Evolutionary conservation across 2,113 vertebrate species (phyloP).

Genomic region (Pan troglodytes): DNA sequence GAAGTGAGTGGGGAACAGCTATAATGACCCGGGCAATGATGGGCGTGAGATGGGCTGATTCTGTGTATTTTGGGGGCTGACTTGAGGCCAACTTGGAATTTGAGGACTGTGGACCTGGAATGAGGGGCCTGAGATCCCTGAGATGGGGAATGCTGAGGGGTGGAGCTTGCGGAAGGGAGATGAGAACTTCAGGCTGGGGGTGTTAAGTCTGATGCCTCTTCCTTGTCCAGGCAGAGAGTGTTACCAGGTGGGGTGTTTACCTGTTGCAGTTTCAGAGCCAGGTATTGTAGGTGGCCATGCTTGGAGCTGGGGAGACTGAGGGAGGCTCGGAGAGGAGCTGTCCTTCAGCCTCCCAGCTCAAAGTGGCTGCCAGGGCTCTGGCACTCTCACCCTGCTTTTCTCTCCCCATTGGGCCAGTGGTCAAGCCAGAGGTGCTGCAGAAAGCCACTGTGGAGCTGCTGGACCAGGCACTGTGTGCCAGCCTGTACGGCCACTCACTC

Average conservation of each 20-base stretch:
- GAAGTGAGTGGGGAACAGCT: not conserved
- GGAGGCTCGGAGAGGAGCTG: accelerated
- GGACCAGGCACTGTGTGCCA: constrained; percentile 89
- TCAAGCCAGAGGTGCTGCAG: constrained; percentile 90
- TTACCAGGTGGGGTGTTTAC: accelerated
- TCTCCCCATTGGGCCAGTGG: constrained; percentile 59
- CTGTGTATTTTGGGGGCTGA: not conserved
- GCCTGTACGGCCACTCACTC: constrained; percentile 88
- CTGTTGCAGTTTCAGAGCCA: not conserved
- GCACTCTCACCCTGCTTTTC: accelerated
- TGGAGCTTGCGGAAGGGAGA: too few relatives aligned
- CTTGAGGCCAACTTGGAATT: not conserved
- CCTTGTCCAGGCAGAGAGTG: too few relatives aligned
- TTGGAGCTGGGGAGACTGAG: not conserved
- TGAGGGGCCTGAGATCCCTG: not conserved
- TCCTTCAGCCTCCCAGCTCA: accelerated
- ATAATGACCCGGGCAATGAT: not conserved
- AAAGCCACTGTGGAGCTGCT: constrained; percentile 95
- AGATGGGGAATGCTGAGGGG: too few relatives aligned
- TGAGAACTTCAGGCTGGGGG: too few relatives aligned
- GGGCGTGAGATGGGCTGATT: not conserved
- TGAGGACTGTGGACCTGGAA: too few relatives aligned
- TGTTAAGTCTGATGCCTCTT: not conserved
- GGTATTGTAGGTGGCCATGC: not conserved
- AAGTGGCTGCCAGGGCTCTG: not conserved